phyloP scores from a whole-genome alignment of 2,113 vertebrate species.

The Rattus rattus region DNA sequence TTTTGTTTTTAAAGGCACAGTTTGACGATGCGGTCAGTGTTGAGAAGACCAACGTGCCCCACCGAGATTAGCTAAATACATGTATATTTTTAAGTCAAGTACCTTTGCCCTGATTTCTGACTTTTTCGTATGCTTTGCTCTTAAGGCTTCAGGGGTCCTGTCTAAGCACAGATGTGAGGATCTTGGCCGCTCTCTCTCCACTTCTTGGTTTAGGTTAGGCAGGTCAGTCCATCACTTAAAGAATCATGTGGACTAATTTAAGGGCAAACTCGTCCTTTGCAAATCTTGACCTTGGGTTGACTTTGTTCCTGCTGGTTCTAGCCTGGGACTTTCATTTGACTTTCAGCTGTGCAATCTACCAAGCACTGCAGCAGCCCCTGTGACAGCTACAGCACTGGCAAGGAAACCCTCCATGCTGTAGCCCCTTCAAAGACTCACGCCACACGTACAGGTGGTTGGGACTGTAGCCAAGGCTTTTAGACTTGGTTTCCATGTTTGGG shows the following conservation, averaged over 20 bases:
- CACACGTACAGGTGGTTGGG: conserved; percentile 8
- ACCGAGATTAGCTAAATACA: neutral
- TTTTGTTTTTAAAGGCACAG: neutral
- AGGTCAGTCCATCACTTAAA: neutral
- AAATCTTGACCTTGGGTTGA: neutral
- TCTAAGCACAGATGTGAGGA: neutral
- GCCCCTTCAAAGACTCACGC: neutral
- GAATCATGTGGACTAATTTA: neutral
- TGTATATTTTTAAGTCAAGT: neutral
- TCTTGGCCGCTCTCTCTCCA: neutral
- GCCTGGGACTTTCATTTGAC: neutral
- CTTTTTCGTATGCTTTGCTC: neutral
- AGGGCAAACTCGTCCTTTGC: neutral
- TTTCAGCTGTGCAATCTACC: neutral
- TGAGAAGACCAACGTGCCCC: too few species aligned
- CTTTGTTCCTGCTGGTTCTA: accelerated
- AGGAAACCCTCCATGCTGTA: neutral
- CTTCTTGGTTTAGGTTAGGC: neutral
- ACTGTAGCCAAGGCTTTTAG: neutral
- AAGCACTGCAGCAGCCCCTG: accelerated
- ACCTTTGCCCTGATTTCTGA: neutral
- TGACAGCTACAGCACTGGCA: neutral
- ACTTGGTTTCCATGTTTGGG: conserved; percentile 6
- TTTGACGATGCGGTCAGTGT: neutral
- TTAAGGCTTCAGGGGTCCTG: neutral